phyloP scores from a whole-genome alignment of 2,888 invertebrate genomes.

The Ptilodon capucinus region DNA sequence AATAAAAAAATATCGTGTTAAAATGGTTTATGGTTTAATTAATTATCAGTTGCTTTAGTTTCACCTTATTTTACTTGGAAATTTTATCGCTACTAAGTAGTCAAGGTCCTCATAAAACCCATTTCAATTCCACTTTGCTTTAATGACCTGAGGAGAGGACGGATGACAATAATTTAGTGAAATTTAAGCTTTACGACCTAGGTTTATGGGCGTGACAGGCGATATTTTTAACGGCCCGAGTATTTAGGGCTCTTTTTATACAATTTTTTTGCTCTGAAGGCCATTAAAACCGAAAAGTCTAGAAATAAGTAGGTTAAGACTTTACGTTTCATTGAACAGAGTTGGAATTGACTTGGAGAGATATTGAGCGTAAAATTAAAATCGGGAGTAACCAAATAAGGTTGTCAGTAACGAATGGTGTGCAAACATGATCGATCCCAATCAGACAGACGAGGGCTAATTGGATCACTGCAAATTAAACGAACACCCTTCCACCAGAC shows the following conservation, averaged over 20 bases:
- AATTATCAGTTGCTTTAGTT: no score
- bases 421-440: conserved; percentile 34
- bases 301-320: no score
- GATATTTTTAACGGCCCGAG: conserved; percentile 21
- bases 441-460: conserved; percentile 34
- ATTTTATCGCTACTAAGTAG: neutral
- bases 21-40: no score
- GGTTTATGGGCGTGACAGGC: conserved; percentile 17
- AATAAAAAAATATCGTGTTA: no score
- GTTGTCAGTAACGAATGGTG: conserved; percentile 21
- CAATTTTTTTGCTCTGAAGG: conserved; percentile 9
- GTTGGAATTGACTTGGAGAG: neutral
- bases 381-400: no score
- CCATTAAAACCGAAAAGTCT: neutral
- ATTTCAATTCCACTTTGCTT: neutral
- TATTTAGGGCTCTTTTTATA: conserved; percentile 28
- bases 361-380: no score
- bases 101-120: conserved; percentile 12
- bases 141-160: conserved; percentile 1
- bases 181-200: conserved; percentile 26
- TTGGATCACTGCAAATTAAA: conserved; percentile 42
- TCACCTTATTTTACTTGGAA: neutral
- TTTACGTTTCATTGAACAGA: no score
- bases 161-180: conserved; percentile 24
- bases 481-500: neutral